Conservation (phyloP, 2,113 vertebrate genomes). For the Actenoides lindsayi region DNA sequence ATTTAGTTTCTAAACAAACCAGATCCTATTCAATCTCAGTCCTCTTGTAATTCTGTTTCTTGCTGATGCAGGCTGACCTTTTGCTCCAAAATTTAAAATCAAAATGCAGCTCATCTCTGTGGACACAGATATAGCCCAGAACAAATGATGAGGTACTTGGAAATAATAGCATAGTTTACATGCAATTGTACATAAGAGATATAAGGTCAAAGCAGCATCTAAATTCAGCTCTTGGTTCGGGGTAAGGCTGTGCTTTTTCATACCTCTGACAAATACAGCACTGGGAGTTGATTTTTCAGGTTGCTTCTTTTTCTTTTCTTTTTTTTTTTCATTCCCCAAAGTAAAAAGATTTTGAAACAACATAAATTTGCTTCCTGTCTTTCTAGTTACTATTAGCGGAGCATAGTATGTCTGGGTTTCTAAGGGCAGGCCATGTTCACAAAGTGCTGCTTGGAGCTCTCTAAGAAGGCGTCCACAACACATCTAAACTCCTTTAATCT, state of each 20-base stretch:
- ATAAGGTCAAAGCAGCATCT: slow-evolving; percentile 38
- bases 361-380: background rate
- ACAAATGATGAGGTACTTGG: background rate
- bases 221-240: background rate
- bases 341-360: background rate
- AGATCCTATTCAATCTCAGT: background rate
- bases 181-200: background rate
- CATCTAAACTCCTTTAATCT: background rate
- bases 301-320: background rate
- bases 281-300: background rate
- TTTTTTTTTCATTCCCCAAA: background rate
- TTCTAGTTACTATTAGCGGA: background rate
- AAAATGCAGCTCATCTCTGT: background rate
- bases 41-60: background rate
- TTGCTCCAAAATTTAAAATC: slow-evolving; percentile 25
- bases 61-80: slow-evolving; percentile 37
- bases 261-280: background rate
- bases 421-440: background rate
- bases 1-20: slow-evolving; percentile 21
- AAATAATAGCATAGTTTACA: slow-evolving; percentile 37
- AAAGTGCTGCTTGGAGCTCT: background rate
- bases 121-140: background rate
- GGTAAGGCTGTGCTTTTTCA: background rate
- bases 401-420: background rate
- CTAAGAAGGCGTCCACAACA: background rate